A percentile compares a stretch with the other conserved stretches of the same genome.
Conservation (phyloP, 2,797 vertebrate genomes). For the Dendrocincla fuliginosa region DNA sequence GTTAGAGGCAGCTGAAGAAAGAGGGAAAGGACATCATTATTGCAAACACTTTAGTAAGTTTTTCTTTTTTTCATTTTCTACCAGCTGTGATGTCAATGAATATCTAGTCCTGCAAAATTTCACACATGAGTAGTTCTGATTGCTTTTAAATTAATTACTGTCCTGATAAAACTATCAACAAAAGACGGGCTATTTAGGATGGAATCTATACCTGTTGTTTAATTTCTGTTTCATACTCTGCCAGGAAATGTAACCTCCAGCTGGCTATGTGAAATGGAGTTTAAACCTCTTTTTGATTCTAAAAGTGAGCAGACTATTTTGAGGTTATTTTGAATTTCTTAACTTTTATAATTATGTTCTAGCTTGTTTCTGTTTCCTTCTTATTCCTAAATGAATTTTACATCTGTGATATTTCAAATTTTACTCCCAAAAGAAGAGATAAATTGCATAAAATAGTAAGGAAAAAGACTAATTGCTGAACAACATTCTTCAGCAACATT, state of each 20-base stretch:
- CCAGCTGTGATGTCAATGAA: neutral
- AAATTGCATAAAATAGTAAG: neutral
- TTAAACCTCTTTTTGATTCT: neutral
- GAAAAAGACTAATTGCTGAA: neutral
- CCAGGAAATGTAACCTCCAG: neutral
- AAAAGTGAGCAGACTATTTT: neutral
- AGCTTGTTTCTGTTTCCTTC: neutral
- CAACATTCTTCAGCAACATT: neutral
- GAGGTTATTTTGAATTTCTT: neutral
- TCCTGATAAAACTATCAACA: neutral
- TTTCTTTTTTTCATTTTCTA: conserved; percentile 9
- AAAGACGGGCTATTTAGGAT: neutral
- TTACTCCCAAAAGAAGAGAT: neutral
- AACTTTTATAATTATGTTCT: neutral
- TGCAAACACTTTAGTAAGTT: neutral
- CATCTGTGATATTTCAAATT: neutral
- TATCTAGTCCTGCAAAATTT: neutral
- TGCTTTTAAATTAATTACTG: conserved; percentile 2
- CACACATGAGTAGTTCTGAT: neutral
- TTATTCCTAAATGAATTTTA: neutral
- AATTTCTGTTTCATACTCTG: neutral
- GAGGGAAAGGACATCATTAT: neutral
- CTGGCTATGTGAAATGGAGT: neutral
- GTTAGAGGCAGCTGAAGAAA: neutral
- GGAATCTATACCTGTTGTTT: neutral